Evolutionary conservation across 2,113 vertebrate genomes (phyloP), one percentile per base, ranked within the genome.

Genomic region (Lasiurus cinereus): DNA sequence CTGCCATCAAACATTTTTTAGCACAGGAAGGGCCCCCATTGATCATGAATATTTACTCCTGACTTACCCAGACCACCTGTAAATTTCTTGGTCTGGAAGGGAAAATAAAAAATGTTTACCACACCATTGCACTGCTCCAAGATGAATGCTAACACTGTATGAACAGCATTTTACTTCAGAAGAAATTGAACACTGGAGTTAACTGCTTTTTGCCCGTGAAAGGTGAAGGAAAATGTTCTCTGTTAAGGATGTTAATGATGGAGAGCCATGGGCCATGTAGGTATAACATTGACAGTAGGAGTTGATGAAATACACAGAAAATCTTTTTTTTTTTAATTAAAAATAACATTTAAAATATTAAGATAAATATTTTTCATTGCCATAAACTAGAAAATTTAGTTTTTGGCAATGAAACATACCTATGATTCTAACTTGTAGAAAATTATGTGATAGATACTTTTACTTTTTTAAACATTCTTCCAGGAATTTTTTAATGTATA

Each of bases 11-110:
- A 52, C 48, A 64, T 48, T 77, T 92, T 88, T 97, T 39, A 62
- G 29, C 6, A 46, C 64, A 72, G 54, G 48, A 19, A n/a, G n/a
- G 39, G 56, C n/a, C 67, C 14, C 11, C 90, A 83, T 36, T 83
- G 84, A 96, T 90, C 88, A 91, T 10, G 24, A 83, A 24, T 64
- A 69, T 84, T 88, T 79, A 39, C 62, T 90, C 43, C 56, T 94
- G 78, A 91, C 64, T 46, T 84, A 72, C 46, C 24, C 52, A 88
- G 70, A 80, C 46, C 95, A 91, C 86, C 83, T 94, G 84, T 76
- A 66, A 46, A 91, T 86, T 33, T 96, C 64, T 39, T 92, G 80
- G 46, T 92, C 67, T 82, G n/a, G 80, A 88, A 43, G 84, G 92
- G 73, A 85, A 96, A 91, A 69, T 85, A 79, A 39, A 77, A 88